phyloP scores from a whole-genome alignment of 1,140 invertebrate species.

The Phthorimaea operculella region DNA sequence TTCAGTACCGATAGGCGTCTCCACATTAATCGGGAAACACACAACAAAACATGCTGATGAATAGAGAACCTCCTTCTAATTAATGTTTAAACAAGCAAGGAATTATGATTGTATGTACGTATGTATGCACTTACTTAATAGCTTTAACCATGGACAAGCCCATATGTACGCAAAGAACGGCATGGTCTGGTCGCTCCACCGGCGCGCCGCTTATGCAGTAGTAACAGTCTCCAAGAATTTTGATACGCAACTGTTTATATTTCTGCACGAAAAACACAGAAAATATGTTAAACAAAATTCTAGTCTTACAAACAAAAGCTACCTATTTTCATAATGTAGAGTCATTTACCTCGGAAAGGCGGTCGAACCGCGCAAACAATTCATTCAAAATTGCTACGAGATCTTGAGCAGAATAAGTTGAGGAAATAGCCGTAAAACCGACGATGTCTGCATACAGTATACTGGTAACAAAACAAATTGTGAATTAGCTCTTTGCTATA shows the following conservation, averaged over 20 bases:
- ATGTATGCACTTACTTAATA: constrained; percentile 79
- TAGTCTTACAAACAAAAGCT: not conserved
- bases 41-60: too few relatives aligned
- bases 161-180: constrained; percentile 95
- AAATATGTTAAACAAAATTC: not conserved
- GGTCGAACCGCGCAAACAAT: constrained; percentile 92
- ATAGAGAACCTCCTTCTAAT: too few relatives aligned
- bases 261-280: constrained; percentile 71
- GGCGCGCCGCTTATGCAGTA: constrained; percentile 95
- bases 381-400: constrained; percentile 95
- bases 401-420: constrained; percentile 93
- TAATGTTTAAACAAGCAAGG: too few relatives aligned
- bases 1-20: too few relatives aligned
- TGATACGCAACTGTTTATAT: constrained; percentile 94
- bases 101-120: constrained; percentile 40
- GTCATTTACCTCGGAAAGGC: constrained; percentile 82
- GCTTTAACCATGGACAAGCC: constrained; percentile 96
- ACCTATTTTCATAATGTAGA: not conserved
- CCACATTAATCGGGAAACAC: too few relatives aligned
- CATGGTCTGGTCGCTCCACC: constrained; percentile 88
- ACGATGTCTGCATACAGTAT: constrained; percentile 94
- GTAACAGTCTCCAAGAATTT: constrained; percentile 96
- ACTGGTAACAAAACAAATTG: constrained; percentile 54
- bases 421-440: constrained; percentile 94
- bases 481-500: not conserved